phyloP scores from a whole-genome alignment of 2,113 vertebrate species.

The Ptyas mucosa region DNA sequence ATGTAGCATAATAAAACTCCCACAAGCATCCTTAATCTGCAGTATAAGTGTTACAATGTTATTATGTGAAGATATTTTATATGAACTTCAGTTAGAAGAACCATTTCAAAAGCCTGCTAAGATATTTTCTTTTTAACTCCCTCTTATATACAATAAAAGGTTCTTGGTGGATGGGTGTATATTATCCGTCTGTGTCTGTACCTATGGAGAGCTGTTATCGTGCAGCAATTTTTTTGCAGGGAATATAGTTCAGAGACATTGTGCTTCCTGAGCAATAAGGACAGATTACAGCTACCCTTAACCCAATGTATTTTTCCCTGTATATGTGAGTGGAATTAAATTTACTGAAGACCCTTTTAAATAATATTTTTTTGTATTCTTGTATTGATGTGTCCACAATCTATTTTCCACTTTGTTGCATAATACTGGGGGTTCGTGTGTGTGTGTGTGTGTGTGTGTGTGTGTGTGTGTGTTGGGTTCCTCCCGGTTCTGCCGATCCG shows the following conservation, averaged over 20 bases:
- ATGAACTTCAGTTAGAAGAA: neutral
- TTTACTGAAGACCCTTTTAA: neutral
- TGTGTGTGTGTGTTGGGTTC: neutral
- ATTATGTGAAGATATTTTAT: neutral
- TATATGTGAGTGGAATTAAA: neutral
- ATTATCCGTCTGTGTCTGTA: neutral
- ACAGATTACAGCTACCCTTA: neutral
- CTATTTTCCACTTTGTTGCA: neutral
- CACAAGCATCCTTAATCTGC: neutral
- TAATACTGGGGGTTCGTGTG: neutral
- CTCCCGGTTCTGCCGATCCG: no score
- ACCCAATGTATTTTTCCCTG: neutral
- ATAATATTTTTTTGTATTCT: neutral
- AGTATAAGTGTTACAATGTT: neutral
- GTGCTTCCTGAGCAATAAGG: neutral
- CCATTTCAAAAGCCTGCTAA: neutral
- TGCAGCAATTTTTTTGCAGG: neutral
- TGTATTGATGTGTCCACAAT: neutral
- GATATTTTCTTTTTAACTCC: neutral
- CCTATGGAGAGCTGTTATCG: neutral
- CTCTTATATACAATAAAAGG: neutral
- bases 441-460: neutral
- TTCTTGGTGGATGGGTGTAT: neutral
- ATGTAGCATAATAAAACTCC: neutral
- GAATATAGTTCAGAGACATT: neutral